Percentiles rank a stretch among this genome's conserved stretches.
Conservation (phyloP, 2,113 vertebrate genomes). For the Macrotus californicus region DNA sequence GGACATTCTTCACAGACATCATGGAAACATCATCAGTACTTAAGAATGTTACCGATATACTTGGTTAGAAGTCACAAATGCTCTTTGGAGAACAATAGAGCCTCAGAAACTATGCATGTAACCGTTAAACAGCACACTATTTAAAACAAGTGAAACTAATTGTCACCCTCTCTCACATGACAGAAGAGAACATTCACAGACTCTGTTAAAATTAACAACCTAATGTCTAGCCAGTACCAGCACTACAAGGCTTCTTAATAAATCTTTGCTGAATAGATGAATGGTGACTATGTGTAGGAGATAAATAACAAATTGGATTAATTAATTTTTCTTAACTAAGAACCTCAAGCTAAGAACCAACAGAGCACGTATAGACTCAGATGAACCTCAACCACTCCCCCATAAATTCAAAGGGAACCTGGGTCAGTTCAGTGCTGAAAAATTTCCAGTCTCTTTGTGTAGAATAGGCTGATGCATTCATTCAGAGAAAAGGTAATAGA, state of each 20-base stretch:
- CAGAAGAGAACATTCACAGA: constrained; percentile 17
- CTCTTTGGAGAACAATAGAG: constrained; percentile 25
- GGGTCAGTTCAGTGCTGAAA: background rate
- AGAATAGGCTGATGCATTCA: background rate
- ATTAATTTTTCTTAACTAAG: background rate
- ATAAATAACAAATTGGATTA: background rate
- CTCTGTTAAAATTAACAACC: constrained; percentile 20
- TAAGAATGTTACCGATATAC: background rate
- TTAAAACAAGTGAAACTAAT: constrained; percentile 33
- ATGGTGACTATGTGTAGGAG: background rate
- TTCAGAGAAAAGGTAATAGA: background rate
- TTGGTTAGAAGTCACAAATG: constrained; percentile 4
- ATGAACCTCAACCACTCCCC: background rate
- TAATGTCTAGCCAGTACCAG: background rate
- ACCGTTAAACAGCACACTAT: background rate
- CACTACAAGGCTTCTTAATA: background rate
- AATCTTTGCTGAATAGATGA: constrained; percentile 17
- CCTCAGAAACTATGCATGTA: background rate
- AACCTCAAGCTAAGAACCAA: background rate
- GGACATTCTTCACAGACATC: constrained; percentile 18
- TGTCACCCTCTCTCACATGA: constrained; percentile 27
- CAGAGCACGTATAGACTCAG: background rate
- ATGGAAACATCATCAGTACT: background rate
- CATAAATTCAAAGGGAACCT: background rate
- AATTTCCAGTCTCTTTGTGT: background rate